Evolutionary conservation across 2,113 vertebrate species (phyloP).

Genomic region (Anarhynchus alexandrinus): DNA sequence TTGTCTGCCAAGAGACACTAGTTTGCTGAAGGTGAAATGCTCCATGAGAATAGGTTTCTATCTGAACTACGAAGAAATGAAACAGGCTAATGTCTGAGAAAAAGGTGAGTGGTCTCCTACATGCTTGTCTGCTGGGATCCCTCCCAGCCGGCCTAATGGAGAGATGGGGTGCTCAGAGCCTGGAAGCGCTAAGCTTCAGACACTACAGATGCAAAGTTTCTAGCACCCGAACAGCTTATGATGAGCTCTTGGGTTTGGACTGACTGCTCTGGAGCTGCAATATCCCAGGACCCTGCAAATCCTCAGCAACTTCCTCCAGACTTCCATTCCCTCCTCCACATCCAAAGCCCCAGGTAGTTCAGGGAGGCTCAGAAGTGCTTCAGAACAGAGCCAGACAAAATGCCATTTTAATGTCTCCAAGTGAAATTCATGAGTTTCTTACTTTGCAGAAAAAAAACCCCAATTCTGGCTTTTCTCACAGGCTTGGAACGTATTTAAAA

Average conservation of each 20-base stretch:
- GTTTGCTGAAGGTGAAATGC: background rate
- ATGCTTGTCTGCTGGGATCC: background rate
- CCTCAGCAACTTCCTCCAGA: background rate
- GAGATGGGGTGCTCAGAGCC: background rate
- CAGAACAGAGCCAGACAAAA: background rate
- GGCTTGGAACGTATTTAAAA: background rate
- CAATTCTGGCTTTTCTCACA: background rate
- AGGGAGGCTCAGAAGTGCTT: background rate
- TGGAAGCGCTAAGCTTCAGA: background rate
- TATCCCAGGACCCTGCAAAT: background rate
- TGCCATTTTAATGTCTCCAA: background rate
- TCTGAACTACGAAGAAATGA: accelerated
- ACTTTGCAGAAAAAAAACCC: background rate
- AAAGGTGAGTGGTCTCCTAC: background rate
- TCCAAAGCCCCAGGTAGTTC: background rate
- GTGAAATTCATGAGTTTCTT: background rate
- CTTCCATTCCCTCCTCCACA: background rate
- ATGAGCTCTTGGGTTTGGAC: background rate
- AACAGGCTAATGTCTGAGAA: background rate
- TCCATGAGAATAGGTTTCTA: background rate
- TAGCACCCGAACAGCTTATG: background rate
- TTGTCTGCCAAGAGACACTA: background rate
- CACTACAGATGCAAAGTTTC: background rate
- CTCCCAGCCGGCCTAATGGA: background rate
- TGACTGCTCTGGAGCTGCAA: background rate